Evolutionary conservation across 2,888 invertebrate species (phyloP).

Genomic region (Eupithecia vulgata): DNA sequence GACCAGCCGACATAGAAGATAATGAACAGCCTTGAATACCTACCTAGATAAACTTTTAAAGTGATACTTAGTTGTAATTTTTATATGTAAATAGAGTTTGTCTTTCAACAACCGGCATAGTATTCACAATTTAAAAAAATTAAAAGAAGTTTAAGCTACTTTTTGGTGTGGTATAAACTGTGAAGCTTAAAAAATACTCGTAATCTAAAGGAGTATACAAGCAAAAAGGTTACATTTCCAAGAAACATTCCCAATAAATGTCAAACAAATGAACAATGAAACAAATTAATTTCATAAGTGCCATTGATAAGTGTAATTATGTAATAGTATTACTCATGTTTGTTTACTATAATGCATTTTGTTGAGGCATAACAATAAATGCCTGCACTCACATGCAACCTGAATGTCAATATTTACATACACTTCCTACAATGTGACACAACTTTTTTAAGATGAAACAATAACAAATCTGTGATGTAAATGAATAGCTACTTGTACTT

Average conservation of each 20-base stretch:
- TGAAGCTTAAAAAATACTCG: not conserved
- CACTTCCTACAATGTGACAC: constrained; percentile 58
- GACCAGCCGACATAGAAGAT: not conserved
- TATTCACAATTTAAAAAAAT: too few species aligned
- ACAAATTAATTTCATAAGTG: constrained; percentile 42
- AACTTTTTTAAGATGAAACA: constrained; percentile 48
- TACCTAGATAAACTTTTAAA: constrained; percentile 38
- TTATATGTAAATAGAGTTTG: too few species aligned
- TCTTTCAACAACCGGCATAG: too few species aligned
- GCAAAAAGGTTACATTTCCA: not conserved
- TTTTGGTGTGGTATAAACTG: too few species aligned
- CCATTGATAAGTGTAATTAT: constrained; percentile 49
- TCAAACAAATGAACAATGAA: constrained; percentile 10
- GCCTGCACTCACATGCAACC: constrained; percentile 59
- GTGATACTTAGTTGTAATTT: not conserved
- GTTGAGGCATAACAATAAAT: constrained; percentile 72
- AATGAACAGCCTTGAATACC: constrained; percentile 7
- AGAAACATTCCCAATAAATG: not conserved
- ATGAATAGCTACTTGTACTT: not conserved
- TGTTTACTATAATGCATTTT: constrained; percentile 77
- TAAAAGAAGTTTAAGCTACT: too few species aligned
- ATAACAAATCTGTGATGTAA: constrained; percentile 40
- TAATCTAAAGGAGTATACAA: too few species aligned
- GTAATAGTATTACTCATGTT: constrained; percentile 64
- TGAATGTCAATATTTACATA: constrained; percentile 68